A percentile compares a stretch with the other conserved stretches of the same genome.
phyloP scores from a whole-genome alignment of 2,888 invertebrate genomes.

The Pardosa pseudoannulata region DNA sequence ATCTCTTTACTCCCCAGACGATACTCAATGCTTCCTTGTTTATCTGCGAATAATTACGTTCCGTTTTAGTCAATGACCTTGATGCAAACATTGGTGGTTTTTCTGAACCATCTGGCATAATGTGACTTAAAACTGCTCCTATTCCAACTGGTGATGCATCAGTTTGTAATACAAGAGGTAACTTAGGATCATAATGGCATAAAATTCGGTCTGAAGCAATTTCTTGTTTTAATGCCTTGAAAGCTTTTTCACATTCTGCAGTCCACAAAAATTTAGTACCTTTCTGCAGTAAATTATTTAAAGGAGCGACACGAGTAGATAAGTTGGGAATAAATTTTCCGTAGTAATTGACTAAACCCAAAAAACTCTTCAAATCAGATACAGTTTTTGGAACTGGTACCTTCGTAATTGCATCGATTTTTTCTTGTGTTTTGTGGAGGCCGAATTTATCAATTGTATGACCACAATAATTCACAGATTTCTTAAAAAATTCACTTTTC shows the following conservation, averaged over 20 bases:
- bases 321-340: slow-evolving; percentile 33
- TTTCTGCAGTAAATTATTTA: slow-evolving; percentile 41
- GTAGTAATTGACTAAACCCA: slow-evolving; percentile 44
- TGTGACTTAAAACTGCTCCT: slow-evolving; percentile 77
- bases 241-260: slow-evolving; percentile 48
- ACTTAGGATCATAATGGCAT: slow-evolving; percentile 74
- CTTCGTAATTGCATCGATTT: slow-evolving; percentile 37
- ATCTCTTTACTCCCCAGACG: slow-evolving; percentile 76
- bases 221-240: slow-evolving; percentile 38
- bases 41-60: slow-evolving; percentile 76
- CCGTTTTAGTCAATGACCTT: slow-evolving; percentile 75
- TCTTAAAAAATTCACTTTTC: slow-evolving; percentile 21
- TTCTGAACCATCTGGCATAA: slow-evolving; percentile 76
- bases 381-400: slow-evolving; percentile 33
- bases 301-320: slow-evolving; percentile 36
- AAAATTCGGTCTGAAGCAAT: slow-evolving; percentile 69
- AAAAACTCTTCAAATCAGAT: slow-evolving; percentile 41
- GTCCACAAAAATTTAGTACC: slow-evolving; percentile 44
- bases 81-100: slow-evolving; percentile 78
- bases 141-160: slow-evolving; percentile 76
- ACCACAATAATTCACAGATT: slow-evolving; percentile 40
- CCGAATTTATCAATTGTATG: slow-evolving; percentile 37
- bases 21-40: slow-evolving; percentile 77
- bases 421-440: slow-evolving; percentile 39
- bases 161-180: slow-evolving; percentile 75